A percentile compares a stretch with the other conserved stretches of the same genome.
Evolutionary conservation across 2,888 invertebrate species (phyloP).

Genomic region (Idaea aversata): DNA sequence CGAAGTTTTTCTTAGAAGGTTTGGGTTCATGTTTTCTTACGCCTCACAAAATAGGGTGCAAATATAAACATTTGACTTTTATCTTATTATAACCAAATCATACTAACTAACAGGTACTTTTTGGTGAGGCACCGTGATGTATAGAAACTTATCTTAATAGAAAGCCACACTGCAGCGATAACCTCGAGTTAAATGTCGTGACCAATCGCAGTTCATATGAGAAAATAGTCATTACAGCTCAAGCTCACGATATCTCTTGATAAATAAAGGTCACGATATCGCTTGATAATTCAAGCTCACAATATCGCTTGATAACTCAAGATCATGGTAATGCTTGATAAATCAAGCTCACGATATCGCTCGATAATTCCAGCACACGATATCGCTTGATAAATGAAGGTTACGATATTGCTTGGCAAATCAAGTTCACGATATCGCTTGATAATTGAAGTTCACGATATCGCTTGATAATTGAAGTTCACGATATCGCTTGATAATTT

Average conservation of each 20-base stretch:
- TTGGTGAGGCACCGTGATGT: conserved; percentile 67
- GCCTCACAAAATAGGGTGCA: not conserved
- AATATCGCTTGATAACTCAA: no score
- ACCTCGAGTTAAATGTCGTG: not conserved
- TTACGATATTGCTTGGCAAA: no score
- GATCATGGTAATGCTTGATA: no score
- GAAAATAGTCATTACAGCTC: no score
- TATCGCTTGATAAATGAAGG: no score
- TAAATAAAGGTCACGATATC: no score
- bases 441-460: no score
- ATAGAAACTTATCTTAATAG: conserved; percentile 17
- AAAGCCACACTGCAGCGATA: conserved; percentile 7
- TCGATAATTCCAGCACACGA: no score
- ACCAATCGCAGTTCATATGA: not conserved
- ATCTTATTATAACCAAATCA: not conserved
- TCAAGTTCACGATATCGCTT: no score
- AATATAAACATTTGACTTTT: not conserved
- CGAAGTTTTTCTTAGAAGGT: not conserved
- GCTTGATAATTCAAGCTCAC: no score
- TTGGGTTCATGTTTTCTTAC: not conserved
- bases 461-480: not conserved
- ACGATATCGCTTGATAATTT: not conserved
- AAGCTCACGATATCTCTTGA: no score
- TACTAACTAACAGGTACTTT: conserved; percentile 61
- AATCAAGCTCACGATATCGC: no score